A percentile compares a stretch with the other conserved stretches of the same genome.
Evolutionary conservation across 2,113 vertebrate species (phyloP).

Genomic region (Bothrops jararaca): DNA sequence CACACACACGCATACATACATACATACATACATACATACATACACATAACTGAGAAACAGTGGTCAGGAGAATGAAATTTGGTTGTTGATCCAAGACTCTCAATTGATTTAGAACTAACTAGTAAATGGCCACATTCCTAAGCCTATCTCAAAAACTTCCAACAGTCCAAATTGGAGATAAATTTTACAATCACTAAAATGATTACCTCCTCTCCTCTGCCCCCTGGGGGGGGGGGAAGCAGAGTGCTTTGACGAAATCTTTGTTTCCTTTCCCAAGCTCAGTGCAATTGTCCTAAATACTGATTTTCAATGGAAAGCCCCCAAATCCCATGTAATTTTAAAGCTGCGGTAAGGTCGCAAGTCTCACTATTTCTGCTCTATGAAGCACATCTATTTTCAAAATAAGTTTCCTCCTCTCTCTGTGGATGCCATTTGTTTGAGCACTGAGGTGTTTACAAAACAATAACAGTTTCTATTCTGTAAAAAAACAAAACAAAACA

Average conservation of each 20-base stretch:
- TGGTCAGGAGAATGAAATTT: neutral
- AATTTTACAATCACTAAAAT: neutral
- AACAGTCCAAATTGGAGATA: neutral
- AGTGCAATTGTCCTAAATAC: neutral
- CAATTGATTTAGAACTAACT: neutral
- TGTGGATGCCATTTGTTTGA: constrained; percentile 16
- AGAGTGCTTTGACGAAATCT: neutral
- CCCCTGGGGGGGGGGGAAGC: neutral
- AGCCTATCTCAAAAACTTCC: neutral
- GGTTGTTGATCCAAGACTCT: neutral
- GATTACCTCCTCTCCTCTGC: too few species aligned
- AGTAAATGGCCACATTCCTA: neutral
- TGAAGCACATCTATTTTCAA: neutral
- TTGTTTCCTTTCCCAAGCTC: neutral
- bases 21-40: too few species aligned
- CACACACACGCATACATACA: too few species aligned
- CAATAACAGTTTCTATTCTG: constrained; percentile 37
- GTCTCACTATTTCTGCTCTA: neutral
- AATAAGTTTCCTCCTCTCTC: constrained; percentile 17
- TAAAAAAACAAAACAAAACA: constrained; percentile 28
- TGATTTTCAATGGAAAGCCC: neutral
- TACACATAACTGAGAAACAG: neutral
- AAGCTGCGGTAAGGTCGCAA: neutral
- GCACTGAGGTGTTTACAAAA: constrained; percentile 42
- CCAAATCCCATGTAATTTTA: neutral